Percentiles rank a stretch among this genome's conserved stretches.
phyloP scores from a whole-genome alignment of 2,888 invertebrate species.

The Gryllus longicercus region DNA sequence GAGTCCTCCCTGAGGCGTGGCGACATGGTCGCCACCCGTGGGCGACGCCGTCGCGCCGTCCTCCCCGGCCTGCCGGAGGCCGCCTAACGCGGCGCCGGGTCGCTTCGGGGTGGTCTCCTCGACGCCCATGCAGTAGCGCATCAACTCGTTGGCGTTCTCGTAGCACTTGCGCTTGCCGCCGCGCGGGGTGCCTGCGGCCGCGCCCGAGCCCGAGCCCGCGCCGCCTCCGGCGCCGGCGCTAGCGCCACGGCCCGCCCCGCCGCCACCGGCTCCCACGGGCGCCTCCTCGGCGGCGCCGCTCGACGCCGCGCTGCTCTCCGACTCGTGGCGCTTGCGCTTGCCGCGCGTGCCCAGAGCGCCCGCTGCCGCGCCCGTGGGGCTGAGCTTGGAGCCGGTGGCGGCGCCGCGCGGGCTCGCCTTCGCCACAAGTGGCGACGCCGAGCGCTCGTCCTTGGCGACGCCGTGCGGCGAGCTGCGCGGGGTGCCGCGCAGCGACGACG shows the following conservation, averaged over 20 bases:
- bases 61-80: neutral
- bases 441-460: constrained; percentile 28
- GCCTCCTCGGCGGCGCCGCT: constrained; percentile 47
- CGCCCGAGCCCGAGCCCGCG: constrained; percentile 49
- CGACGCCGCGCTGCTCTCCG: constrained; percentile 60
- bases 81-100: constrained; percentile 19
- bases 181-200: constrained; percentile 46
- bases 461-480: constrained; percentile 28
- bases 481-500: neutral
- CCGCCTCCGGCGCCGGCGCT: constrained; percentile 66
- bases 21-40: neutral
- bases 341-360: constrained; percentile 31
- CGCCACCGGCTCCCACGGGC: constrained; percentile 34
- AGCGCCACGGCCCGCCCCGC: constrained; percentile 66
- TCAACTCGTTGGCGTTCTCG: constrained; percentile 59
- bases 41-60: neutral
- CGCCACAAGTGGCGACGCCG: constrained; percentile 28
- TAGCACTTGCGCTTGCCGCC: constrained; percentile 59
- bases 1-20: neutral
- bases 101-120: constrained; percentile 43
- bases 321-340: constrained; percentile 75
- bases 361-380: constrained; percentile 19
- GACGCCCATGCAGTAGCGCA: constrained; percentile 56
- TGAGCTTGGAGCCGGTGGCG: constrained; percentile 37
- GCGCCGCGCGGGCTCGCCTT: constrained; percentile 41